Evolutionary conservation across 2,888 invertebrate genomes (phyloP).

Genomic region (Prenolepis imparis): DNA sequence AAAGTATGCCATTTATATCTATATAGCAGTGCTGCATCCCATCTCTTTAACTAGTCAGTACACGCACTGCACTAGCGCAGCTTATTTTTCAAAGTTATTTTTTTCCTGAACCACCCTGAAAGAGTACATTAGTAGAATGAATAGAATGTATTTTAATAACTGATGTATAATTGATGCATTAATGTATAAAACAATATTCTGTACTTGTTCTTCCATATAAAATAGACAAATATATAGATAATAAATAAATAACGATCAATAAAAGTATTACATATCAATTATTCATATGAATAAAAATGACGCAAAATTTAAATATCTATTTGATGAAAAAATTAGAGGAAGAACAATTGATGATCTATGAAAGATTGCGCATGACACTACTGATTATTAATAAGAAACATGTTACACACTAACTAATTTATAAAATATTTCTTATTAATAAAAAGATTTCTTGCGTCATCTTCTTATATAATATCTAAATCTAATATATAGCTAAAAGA

Average conservation of each 20-base stretch:
- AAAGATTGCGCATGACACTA: constrained; percentile 16
- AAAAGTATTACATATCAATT: background rate
- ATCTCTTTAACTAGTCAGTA: constrained; percentile 60
- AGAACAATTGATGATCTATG: constrained; percentile 21
- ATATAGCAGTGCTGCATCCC: constrained; percentile 75
- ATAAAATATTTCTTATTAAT: constrained; percentile 27
- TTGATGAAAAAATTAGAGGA: constrained; percentile 21
- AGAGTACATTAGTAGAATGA: constrained; percentile 58
- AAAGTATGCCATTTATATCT: constrained; percentile 79
- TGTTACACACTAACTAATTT: background rate
- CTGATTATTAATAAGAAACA: constrained; percentile 26
- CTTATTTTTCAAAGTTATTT: constrained; percentile 87
- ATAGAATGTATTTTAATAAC: constrained; percentile 1
- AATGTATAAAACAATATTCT: constrained; percentile 32
- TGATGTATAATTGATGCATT: constrained; percentile 18
- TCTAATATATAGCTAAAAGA: background rate
- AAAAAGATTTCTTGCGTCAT: background rate
- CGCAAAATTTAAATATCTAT: constrained; percentile 11
- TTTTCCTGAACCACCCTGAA: constrained; percentile 88
- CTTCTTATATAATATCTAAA: background rate
- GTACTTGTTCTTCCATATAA: constrained; percentile 53
- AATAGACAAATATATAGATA: background rate
- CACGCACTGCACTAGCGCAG: constrained; percentile 76
- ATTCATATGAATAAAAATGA: no score
- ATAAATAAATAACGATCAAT: constrained; percentile 6